Conservation (phyloP, 2,888 invertebrate genomes). For the Pharmacophagus antenor region DNA sequence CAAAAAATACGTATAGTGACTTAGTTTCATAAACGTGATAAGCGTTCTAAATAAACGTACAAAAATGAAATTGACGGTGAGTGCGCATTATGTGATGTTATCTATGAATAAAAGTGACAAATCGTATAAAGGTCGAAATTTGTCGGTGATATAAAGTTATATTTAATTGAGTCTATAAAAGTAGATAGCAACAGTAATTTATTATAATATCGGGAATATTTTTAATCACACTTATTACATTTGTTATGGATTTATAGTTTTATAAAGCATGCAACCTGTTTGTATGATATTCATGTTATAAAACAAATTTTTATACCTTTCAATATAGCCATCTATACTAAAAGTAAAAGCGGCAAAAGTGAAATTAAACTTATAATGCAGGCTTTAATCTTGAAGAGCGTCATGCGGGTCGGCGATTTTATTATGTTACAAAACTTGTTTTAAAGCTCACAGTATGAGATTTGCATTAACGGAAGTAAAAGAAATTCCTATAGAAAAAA, state of each 20-base stretch:
- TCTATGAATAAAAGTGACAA: slow-evolving; percentile 18
- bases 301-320: not conserved
- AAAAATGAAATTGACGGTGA: slow-evolving; percentile 80
- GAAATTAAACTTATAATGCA: slow-evolving; percentile 71
- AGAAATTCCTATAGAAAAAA: slow-evolving; percentile 25
- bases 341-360: slow-evolving; percentile 75
- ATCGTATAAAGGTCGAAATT: slow-evolving; percentile 9
- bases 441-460: slow-evolving; percentile 44
- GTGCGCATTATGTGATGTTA: slow-evolving; percentile 53
- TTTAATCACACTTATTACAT: too few relatives aligned
- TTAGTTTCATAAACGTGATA: slow-evolving; percentile 67
- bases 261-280: not conserved
- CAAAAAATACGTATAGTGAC: slow-evolving; percentile 59
- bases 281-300: not conserved
- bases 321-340: slow-evolving; percentile 34
- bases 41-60: slow-evolving; percentile 62
- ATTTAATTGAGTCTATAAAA: not conserved
- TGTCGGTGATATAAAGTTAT: slow-evolving; percentile 12
- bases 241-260: too few relatives aligned
- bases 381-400: slow-evolving; percentile 62
- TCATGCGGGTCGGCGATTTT: slow-evolving; percentile 64
- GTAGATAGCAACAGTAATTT: not conserved
- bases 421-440: slow-evolving; percentile 40
- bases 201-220: not conserved
- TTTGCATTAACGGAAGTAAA: slow-evolving; percentile 48